Evolutionary conservation across 2,888 invertebrate species (phyloP).

Genomic region (Cylloceria caligata): DNA sequence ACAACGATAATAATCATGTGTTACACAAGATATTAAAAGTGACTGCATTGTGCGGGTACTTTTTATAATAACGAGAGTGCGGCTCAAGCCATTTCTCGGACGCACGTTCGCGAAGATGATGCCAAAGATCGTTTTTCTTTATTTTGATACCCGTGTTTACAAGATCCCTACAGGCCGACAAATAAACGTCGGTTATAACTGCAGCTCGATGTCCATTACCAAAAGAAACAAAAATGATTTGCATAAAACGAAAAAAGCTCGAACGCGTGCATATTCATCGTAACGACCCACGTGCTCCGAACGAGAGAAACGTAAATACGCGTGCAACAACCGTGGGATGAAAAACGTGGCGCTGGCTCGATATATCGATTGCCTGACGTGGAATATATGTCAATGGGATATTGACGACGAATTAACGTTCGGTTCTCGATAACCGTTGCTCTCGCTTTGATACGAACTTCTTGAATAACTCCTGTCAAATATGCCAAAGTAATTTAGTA

Average conservation of each 20-base stretch:
- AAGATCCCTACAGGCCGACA: neutral
- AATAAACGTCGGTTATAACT: neutral
- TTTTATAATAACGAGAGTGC: neutral
- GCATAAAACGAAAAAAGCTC: slow-evolving; percentile 15
- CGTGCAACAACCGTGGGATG: slow-evolving; percentile 47
- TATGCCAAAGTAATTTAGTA: too few species aligned
- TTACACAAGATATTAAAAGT: neutral
- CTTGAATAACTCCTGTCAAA: too few species aligned
- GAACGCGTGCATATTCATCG: slow-evolving; percentile 14
- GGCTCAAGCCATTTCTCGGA: neutral
- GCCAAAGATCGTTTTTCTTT: neutral
- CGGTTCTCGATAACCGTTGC: neutral
- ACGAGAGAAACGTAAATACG: slow-evolving; percentile 30
- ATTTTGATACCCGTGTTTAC: neutral
- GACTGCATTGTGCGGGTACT: neutral
- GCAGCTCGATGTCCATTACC: neutral
- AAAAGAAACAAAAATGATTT: neutral
- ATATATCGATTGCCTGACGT: slow-evolving; percentile 57
- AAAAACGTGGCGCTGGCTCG: slow-evolving; percentile 42
- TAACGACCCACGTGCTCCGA: neutral
- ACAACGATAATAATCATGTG: neutral
- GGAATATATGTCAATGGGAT: slow-evolving; percentile 55
- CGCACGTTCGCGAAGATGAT: neutral
- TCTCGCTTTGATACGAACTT: neutral
- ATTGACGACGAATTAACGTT: slow-evolving; percentile 16